Evolutionary conservation across 2,113 vertebrate species (phyloP).

Genomic region (Meriones unguiculatus): DNA sequence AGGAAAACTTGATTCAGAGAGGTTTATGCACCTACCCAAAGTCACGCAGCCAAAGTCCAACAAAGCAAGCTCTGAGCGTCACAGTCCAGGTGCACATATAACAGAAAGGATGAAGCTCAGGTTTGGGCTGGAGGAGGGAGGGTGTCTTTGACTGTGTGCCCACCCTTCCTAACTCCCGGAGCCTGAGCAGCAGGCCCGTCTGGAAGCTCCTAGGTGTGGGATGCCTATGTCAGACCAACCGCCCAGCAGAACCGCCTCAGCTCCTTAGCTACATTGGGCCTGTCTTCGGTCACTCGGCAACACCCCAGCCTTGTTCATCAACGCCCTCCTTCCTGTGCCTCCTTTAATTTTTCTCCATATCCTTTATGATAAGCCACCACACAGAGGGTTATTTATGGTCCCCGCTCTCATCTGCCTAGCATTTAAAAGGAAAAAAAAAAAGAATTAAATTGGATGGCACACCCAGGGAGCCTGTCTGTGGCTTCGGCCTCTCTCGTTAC

Average conservation of each 20-base stretch:
- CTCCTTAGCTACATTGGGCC: not conserved
- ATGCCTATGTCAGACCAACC: not conserved
- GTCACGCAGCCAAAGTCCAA: not conserved
- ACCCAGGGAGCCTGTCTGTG: conserved; percentile 82
- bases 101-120: not conserved
- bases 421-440: conserved; percentile 59
- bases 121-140: not conserved
- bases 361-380: conserved; percentile 75
- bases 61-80: not conserved
- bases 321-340: conserved; percentile 57
- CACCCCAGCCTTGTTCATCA: conserved; percentile 56
- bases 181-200: not conserved
- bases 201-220: not conserved
- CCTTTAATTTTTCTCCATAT: conserved; percentile 73
- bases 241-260: not conserved
- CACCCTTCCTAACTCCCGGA: not conserved
- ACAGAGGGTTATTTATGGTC: conserved; percentile 83
- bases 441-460: conserved; percentile 75
- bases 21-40: not conserved
- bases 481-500: conserved; percentile 83
- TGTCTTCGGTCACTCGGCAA: not conserved
- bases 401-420: conserved; percentile 80
- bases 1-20: conserved; percentile 29
- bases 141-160: too few relatives aligned
- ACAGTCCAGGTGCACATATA: not conserved